Conservation (phyloP, 2,888 invertebrate genomes). For the Epinotia demarniana region DNA sequence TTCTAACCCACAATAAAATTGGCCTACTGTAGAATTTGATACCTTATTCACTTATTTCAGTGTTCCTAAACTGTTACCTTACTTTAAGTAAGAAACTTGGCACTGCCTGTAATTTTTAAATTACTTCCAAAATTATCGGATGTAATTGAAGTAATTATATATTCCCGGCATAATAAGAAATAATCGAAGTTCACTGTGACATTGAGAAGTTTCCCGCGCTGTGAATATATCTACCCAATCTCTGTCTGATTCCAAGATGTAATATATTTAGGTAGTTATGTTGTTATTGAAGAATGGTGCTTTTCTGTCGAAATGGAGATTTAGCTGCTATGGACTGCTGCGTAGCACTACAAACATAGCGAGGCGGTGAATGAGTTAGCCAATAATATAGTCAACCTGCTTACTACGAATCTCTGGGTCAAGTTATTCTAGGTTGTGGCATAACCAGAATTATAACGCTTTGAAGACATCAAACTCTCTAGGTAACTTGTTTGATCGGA, state of each 20-base stretch:
- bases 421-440: too few relatives aligned
- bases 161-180: neutral
- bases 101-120: neutral
- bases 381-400: too few relatives aligned
- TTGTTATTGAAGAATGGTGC: too few relatives aligned
- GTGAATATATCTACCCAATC: too few relatives aligned
- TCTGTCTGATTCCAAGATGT: too few relatives aligned
- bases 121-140: conserved; percentile 10
- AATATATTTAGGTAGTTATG: too few relatives aligned
- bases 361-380: too few relatives aligned
- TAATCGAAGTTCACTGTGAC: neutral
- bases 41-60: neutral
- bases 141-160: neutral
- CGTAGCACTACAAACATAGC: too few relatives aligned
- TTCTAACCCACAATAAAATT: neutral
- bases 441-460: neutral
- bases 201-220: neutral
- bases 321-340: too few relatives aligned
- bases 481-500: neutral
- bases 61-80: conserved; percentile 26
- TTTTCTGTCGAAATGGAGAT: too few relatives aligned
- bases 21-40: conserved; percentile 14
- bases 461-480: too few relatives aligned
- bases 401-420: too few relatives aligned
- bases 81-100: conserved; percentile 14